phyloP scores from a whole-genome alignment of 2,888 invertebrate genomes.

The Dicyrtomina minuta region DNA sequence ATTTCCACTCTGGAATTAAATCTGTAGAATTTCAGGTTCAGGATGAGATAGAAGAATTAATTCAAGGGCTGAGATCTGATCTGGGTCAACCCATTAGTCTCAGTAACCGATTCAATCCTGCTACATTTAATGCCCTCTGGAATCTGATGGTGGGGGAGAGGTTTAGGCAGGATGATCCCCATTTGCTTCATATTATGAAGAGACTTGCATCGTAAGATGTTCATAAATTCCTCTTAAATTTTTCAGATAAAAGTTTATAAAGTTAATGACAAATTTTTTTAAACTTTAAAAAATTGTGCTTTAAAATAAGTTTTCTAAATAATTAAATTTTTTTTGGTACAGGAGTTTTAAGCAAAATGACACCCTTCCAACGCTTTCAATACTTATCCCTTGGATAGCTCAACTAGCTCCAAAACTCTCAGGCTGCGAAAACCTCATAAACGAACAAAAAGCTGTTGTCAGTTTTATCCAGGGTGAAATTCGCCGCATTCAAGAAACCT shows the following conservation, averaged over 20 bases:
- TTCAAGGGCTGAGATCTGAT: constrained; percentile 1
- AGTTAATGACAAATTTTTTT: neutral
- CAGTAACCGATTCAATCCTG: neutral
- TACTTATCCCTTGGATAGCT: constrained; percentile 10
- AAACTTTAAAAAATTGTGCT: neutral
- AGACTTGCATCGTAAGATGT: neutral
- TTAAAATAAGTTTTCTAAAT: too few species aligned
- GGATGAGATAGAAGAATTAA: constrained; percentile 30
- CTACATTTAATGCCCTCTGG: constrained; percentile 7
- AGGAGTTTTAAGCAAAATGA: constrained; percentile 22
- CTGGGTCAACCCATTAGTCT: neutral
- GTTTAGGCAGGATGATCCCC: neutral
- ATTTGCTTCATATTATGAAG: neutral
- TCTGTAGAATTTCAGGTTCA: constrained; percentile 35
- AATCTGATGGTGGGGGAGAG: constrained; percentile 16
- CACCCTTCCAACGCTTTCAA: neutral
- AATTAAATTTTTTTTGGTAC: neutral
- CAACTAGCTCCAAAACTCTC: neutral
- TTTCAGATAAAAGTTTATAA: too few species aligned
- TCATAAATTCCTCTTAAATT: too few species aligned
- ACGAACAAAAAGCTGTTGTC: neutral
- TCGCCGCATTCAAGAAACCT: constrained; percentile 3
- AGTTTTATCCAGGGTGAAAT: neutral
- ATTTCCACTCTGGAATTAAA: constrained; percentile 39
- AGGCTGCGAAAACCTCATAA: neutral